These are phyloP conservation scores for Suricata suricatta DNA, from an alignment of 2,113 vertebrate species.

Conservation along the genomic window DNA sequence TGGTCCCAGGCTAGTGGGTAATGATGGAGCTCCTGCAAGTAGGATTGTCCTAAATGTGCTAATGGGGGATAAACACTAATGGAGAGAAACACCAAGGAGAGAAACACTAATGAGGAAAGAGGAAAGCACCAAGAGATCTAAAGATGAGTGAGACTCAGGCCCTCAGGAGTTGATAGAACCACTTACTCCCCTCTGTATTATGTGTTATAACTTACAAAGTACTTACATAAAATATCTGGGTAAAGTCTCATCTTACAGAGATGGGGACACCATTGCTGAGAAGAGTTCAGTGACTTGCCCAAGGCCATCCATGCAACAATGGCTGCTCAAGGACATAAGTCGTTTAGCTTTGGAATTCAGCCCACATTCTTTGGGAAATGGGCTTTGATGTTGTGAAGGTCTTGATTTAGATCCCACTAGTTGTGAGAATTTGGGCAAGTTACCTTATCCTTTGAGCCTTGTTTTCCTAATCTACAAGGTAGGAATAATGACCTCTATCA, in stretches of 20 bases:
- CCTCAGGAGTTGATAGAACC: background rate
- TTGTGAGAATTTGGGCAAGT: conserved; percentile 16
- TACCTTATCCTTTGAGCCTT: conserved; percentile 11
- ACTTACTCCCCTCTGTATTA: conserved; percentile 1
- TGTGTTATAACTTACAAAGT: background rate
- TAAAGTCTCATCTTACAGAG: background rate
- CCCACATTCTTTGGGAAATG: background rate
- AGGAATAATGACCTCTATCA: background rate
- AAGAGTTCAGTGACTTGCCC: background rate
- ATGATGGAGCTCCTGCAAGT: background rate
- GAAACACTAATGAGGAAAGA: background rate
- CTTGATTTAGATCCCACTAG: background rate
- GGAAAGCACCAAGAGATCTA: background rate
- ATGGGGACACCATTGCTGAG: background rate
- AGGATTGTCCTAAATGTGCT: background rate
- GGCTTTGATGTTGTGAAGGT: background rate
- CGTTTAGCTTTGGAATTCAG: background rate
- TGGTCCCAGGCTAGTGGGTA: background rate
- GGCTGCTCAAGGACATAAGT: background rate
- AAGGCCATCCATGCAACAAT: background rate
- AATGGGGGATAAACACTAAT: background rate
- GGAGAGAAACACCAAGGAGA: background rate
- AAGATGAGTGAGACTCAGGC: background rate
- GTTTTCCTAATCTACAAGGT: background rate
- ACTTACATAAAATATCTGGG: background rate